These are phyloP conservation scores for Cercopithecus petaurista DNA, from an alignment of 2,797 vertebrate genomes.

Conservation along the genomic window DNA sequence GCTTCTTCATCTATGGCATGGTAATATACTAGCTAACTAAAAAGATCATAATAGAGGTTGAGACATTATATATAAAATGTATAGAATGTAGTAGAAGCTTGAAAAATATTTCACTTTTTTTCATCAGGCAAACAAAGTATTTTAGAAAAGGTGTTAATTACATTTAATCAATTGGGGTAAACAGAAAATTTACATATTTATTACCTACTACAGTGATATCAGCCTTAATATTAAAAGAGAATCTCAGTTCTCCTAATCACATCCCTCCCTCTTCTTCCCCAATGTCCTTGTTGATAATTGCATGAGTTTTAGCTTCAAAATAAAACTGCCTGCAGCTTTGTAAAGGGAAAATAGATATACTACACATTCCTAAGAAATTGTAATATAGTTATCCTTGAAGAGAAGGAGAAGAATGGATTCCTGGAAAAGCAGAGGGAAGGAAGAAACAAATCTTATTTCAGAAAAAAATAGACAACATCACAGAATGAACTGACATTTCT, in stretches of 20 bases:
- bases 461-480: neutral
- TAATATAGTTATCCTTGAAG: neutral
- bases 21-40: neutral
- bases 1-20: neutral
- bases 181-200: neutral
- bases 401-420: neutral
- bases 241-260: neutral
- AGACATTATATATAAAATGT: neutral
- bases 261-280: neutral
- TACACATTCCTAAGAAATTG: neutral
- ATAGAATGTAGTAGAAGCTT: neutral
- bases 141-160: neutral
- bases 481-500: neutral
- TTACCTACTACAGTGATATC: neutral
- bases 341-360: conserved; percentile 20
- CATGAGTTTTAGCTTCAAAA: conserved; percentile 18
- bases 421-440: neutral
- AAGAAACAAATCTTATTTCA: conserved; percentile 23
- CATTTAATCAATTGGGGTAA: neutral
- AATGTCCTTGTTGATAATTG: neutral
- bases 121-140: neutral
- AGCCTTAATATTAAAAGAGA: neutral
- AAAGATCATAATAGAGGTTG: neutral
- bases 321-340: conserved; percentile 23
- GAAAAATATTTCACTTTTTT: neutral